Evolutionary conservation across 1,140 invertebrate species (phyloP).

Genomic region (Procambarus clarkii): DNA sequence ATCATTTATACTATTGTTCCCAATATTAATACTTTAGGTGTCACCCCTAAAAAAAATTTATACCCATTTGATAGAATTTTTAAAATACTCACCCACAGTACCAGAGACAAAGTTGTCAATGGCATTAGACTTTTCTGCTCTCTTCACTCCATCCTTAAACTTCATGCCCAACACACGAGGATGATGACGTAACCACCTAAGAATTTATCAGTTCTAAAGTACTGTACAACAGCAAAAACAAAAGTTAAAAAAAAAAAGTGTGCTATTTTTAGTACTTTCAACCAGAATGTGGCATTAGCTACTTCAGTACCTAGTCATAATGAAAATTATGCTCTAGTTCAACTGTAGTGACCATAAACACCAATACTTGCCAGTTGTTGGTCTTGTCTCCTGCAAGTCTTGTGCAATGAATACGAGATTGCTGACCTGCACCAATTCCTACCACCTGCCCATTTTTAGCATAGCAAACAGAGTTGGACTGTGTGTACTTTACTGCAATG

Average conservation of each 20-base stretch:
- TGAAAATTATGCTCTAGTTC: neutral
- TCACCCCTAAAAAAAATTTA: neutral
- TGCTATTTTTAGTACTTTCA: neutral
- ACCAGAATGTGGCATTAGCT: neutral
- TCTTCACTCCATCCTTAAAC: conserved; percentile 91
- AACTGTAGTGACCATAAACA: neutral
- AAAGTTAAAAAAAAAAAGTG: neutral
- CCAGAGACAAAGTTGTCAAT: conserved; percentile 94
- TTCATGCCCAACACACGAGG: conserved; percentile 89
- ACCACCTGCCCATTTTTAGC: conserved; percentile 94
- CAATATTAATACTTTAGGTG: too few species aligned
- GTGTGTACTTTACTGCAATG: conserved; percentile 97
- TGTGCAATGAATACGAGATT: conserved; percentile 98
- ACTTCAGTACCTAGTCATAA: neutral
- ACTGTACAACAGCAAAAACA: too few species aligned
- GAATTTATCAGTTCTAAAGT: neutral
- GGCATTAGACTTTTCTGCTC: conserved; percentile 95
- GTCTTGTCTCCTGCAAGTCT: conserved; percentile 97
- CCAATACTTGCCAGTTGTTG: conserved; percentile 88
- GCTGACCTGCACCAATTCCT: conserved; percentile 98
- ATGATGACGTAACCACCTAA: conserved; percentile 94
- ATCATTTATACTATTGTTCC: too few species aligned
- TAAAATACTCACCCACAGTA: conserved; percentile 83
- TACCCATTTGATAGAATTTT: neutral
- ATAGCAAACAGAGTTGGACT: conserved; percentile 97